These are phyloP conservation scores for Phyllotreta striolata DNA, from an alignment of 2,888 invertebrate genomes.

Conservation along the genomic window DNA sequence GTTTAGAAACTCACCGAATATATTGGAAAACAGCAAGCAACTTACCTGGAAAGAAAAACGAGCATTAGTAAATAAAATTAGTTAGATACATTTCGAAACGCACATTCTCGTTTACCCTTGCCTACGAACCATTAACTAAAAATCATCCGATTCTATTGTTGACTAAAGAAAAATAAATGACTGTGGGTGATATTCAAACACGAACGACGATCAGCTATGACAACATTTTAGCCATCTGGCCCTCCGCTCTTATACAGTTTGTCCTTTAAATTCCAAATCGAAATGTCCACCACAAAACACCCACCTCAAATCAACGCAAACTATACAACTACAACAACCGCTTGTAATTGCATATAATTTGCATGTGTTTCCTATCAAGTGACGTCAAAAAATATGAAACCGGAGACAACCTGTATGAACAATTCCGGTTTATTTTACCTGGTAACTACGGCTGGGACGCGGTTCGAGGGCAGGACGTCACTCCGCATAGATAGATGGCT, in stretches of 20 bases:
- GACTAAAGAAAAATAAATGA: slow-evolving; percentile 40
- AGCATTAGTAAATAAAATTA: background rate
- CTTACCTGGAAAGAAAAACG: background rate
- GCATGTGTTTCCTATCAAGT: background rate
- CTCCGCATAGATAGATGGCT: slow-evolving; percentile 58
- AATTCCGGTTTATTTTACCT: slow-evolving; percentile 49
- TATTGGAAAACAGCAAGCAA: background rate
- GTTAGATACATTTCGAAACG: slow-evolving; percentile 17
- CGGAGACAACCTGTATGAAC: slow-evolving; percentile 14
- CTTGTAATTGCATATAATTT: background rate
- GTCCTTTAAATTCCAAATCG: too few species aligned
- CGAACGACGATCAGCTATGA: slow-evolving; percentile 9
- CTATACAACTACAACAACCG: background rate
- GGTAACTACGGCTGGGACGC: slow-evolving; percentile 41
- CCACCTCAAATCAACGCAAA: slow-evolving; percentile 10
- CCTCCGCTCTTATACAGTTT: slow-evolving; percentile 21
- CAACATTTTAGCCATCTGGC: slow-evolving; percentile 41
- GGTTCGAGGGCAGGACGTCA: slow-evolving; percentile 54
- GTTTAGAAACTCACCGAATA: background rate
- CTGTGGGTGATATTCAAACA: slow-evolving; percentile 40
- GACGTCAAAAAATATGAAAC: background rate
- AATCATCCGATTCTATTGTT: slow-evolving; percentile 38
- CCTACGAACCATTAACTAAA: slow-evolving; percentile 31
- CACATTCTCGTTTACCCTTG: slow-evolving; percentile 31
- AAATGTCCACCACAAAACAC: too few species aligned